Conservation (phyloP, 1,140 invertebrate genomes). For the Lepidotrigona ventralis region DNA sequence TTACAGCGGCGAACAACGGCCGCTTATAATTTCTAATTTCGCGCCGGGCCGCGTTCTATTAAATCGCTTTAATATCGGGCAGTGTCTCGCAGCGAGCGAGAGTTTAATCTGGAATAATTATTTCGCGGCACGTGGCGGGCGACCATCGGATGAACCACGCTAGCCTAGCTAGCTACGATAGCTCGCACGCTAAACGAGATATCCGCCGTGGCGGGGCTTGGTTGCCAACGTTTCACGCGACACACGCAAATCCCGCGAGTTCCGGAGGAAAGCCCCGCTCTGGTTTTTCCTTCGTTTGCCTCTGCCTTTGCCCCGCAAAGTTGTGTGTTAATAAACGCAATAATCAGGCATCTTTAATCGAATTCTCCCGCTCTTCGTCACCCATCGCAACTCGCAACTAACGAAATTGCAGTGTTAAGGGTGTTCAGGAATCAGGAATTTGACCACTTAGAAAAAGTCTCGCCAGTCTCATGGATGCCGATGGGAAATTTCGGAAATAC, state of each 20-base stretch:
- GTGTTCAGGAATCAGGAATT: too few relatives aligned
- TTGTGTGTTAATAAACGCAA: conserved; percentile 49
- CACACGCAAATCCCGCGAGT: conserved; percentile 53
- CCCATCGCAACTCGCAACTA: conserved; percentile 7
- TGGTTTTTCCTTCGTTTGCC: conserved; percentile 52
- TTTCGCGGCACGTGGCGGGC: conserved; percentile 10
- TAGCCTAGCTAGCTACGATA: background rate
- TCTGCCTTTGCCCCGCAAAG: conserved; percentile 46
- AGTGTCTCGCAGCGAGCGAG: conserved; percentile 34
- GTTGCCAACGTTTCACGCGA: background rate
- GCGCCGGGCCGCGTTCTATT: background rate
- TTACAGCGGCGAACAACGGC: background rate
- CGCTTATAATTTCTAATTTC: conserved; percentile 40
- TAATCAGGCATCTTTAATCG: conserved; percentile 57
- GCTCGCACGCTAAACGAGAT: conserved; percentile 8
- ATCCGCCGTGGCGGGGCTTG: background rate
- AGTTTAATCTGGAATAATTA: conserved; percentile 41
- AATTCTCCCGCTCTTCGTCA: too few relatives aligned
- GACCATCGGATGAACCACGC: background rate
- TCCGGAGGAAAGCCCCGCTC: conserved; percentile 38
- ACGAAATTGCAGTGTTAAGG: conserved; percentile 18
- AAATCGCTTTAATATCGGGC: conserved; percentile 41
- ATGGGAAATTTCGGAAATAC: too few relatives aligned
- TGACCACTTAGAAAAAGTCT: too few relatives aligned
- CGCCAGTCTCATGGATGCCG: too few relatives aligned